Evolutionary conservation across 2,888 invertebrate species (phyloP).

Genomic region (Baronia brevicornis): DNA sequence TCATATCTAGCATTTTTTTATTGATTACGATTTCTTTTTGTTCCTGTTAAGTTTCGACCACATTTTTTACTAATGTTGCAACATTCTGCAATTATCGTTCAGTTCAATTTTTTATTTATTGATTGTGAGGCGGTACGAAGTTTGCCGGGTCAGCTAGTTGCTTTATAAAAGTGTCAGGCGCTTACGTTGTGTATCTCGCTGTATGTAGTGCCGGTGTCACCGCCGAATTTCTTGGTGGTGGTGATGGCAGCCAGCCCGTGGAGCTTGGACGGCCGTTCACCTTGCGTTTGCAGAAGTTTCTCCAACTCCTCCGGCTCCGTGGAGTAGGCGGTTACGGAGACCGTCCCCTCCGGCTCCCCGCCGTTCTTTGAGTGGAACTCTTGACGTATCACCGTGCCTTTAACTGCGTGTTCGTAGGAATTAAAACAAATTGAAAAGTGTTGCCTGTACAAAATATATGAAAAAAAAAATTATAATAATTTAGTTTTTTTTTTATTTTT

Average conservation of each 20-base stretch:
- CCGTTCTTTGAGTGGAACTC: slow-evolving; percentile 82
- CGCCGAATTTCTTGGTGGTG: slow-evolving; percentile 64
- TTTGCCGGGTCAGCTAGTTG: background rate
- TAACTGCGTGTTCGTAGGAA: no score
- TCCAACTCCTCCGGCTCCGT: slow-evolving; percentile 76
- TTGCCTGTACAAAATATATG: no score
- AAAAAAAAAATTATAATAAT: no score
- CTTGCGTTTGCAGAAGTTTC: slow-evolving; percentile 48
- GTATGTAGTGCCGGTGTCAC: slow-evolving; percentile 51
- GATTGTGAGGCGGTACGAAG: slow-evolving; percentile 9
- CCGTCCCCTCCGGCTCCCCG: slow-evolving; percentile 79
- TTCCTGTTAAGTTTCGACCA: no score
- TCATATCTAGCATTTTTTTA: no score
- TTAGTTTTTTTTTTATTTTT: no score
- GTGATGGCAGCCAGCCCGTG: slow-evolving; percentile 68
- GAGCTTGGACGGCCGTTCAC: slow-evolving; percentile 50
- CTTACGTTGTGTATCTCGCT: slow-evolving; percentile 53
- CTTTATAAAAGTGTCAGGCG: slow-evolving; percentile 12
- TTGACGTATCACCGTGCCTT: slow-evolving; percentile 81
- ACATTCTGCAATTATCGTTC: no score
- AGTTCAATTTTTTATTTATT: no score
- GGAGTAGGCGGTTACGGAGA: slow-evolving; percentile 82
- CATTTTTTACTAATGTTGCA: no score
- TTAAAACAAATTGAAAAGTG: no score
- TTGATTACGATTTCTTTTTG: no score